A percentile compares a stretch with the other conserved stretches of the same genome.
phyloP scores from a whole-genome alignment of 1,140 invertebrate genomes.

The Leptoteleia sp. region DNA sequence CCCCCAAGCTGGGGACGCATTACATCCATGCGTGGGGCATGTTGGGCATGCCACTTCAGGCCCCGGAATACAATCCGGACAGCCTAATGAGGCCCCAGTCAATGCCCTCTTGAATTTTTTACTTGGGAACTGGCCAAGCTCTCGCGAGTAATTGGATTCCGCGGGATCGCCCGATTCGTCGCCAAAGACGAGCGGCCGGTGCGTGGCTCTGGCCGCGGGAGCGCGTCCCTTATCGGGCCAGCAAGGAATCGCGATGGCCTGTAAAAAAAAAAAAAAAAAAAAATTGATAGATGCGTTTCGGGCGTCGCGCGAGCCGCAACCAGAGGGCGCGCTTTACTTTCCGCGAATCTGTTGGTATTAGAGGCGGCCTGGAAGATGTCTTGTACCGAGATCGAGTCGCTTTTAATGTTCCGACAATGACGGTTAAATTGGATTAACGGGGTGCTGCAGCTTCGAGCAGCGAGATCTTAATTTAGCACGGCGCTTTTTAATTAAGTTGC shows the following conservation, averaged over 20 bases:
- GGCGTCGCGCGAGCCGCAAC: constrained; percentile 5
- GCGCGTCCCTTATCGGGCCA: no score
- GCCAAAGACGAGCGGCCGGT: constrained; percentile 30
- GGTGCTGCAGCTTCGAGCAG: constrained; percentile 16
- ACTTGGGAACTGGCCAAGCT: constrained; percentile 11
- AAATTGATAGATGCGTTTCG: constrained; percentile 36
- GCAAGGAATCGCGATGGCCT: background rate
- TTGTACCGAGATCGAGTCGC: constrained; percentile 17
- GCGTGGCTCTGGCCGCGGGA: background rate
- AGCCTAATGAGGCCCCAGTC: no score
- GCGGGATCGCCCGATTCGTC: constrained; percentile 28
- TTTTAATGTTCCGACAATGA: constrained; percentile 41
- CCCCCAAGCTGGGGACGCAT: no score
- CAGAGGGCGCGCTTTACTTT: constrained; percentile 11
- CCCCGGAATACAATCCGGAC: no score
- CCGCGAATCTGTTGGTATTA: constrained; percentile 32
- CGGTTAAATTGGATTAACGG: constrained; percentile 52
- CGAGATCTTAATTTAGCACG: constrained; percentile 48
- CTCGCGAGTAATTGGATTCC: constrained; percentile 49
- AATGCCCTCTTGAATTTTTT: no score
- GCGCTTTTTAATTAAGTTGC: constrained; percentile 56
- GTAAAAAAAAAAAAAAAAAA: no score
- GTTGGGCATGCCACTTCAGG: no score
- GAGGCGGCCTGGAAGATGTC: constrained; percentile 6
- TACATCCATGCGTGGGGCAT: no score